Base-by-base conservation (phyloP, 2,113 vertebrate genomes). In the Nycticryphes semicollaris region DNA sequence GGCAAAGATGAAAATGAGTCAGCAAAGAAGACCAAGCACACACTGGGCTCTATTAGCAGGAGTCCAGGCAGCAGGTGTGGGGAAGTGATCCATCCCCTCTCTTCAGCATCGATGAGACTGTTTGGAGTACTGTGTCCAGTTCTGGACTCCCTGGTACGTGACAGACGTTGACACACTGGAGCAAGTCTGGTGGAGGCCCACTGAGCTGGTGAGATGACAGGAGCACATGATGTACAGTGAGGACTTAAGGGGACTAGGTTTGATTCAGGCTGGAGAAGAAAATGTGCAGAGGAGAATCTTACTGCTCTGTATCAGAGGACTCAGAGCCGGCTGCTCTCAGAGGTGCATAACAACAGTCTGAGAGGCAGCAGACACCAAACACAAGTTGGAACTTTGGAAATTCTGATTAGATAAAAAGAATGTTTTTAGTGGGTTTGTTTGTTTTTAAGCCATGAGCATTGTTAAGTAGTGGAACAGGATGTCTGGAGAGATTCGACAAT, bases 161-260 rank as follows among this genome's bases (percentile, higher is more conserved):
- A 3, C 48, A 73, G 59, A 16, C 33, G 8, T 2, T 4, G 22
- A 21, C 77, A 66, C 51, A 9, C 31, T 12, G 57, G 23, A 35
- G 28, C 59, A 14, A 2, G 43, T 1, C 43, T 53, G 25, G 27
- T 22, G 33, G 37, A 6, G n/a, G 69, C 45, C 45, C 33, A 31
- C 64, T 10, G 8, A 7, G 56, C 47, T 62, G 80, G 25, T 6
- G 67, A 87, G 76, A 22, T 17, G 37, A 81, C 33, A 35, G 53
- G 2, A 66, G 60, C 25, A 56, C 23, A 2, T 1, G 82, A 50
- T 0, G 16, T 16, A 5, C 59, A 47, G 0, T 1, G 39, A 68
- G 19, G 3, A 31, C 25, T 28, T 53, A 24, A 62, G 22, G 50
- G 28, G 70, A n/a, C 16, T 21, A 8, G 3, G 5, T n/a, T 83